Evolutionary conservation across 1,140 invertebrate genomes (phyloP).

Genomic region (Drosophila erecta): DNA sequence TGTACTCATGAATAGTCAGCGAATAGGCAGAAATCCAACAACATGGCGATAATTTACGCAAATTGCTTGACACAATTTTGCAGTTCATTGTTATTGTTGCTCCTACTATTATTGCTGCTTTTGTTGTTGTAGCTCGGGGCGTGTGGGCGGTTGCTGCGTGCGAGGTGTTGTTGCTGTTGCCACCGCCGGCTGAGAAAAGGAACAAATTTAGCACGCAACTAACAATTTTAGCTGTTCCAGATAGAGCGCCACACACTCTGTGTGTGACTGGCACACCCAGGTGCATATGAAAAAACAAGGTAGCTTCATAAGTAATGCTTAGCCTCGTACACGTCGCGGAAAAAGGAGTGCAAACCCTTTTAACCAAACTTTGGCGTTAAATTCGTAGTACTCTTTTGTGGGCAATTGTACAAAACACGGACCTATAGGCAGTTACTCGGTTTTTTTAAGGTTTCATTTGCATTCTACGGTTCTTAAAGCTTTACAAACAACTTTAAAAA

Average conservation of each 20-base stretch:
- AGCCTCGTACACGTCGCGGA: conserved; percentile 25
- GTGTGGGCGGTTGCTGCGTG: conserved; percentile 56
- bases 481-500: too few species aligned
- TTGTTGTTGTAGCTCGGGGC: conserved; percentile 19
- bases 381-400: too few species aligned
- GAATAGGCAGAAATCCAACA: conserved; percentile 27
- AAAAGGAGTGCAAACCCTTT: conserved; percentile 2
- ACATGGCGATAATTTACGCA: conserved; percentile 76
- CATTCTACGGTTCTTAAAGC: too few species aligned
- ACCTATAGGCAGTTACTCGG: too few species aligned
- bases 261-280: conserved; percentile 53
- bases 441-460: too few species aligned
- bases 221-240: conserved; percentile 81
- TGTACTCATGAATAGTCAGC: conserved; percentile 49
- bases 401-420: too few species aligned
- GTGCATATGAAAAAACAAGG: conserved; percentile 53
- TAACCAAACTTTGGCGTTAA: too few species aligned
- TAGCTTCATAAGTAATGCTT: conserved; percentile 23
- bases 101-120: conserved; percentile 17
- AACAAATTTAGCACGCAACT: conserved; percentile 78
- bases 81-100: conserved; percentile 14
- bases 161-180: conserved; percentile 29
- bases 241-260: conserved; percentile 38
- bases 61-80: conserved; percentile 82
- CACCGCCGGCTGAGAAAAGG: conserved; percentile 37